Evolutionary conservation across 2,113 vertebrate species (phyloP).

Genomic region (Perca schrenkii): DNA sequence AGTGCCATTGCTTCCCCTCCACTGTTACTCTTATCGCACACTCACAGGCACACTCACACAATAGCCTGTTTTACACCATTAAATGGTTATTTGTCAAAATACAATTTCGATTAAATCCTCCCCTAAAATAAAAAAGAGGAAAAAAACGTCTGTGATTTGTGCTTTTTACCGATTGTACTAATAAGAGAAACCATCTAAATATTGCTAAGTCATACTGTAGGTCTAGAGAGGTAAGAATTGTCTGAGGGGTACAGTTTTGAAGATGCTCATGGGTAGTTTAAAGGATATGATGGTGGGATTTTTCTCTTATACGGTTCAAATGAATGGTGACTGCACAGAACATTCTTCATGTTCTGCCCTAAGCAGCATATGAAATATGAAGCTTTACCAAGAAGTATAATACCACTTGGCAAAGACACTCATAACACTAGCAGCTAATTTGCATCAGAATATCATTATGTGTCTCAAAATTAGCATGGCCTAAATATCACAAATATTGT

Average conservation of each 20-base stretch:
- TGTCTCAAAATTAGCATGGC: slow-evolving; percentile 28
- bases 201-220: not conserved
- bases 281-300: not conserved
- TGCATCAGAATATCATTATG: slow-evolving; percentile 44
- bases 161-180: slow-evolving; percentile 33
- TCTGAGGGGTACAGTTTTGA: not conserved
- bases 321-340: not conserved
- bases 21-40: slow-evolving; percentile 83
- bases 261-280: not conserved
- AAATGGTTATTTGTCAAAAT: slow-evolving; percentile 88
- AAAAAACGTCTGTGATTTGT: slow-evolving; percentile 29
- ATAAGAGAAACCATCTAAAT: slow-evolving; percentile 50
- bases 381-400: slow-evolving; percentile 11
- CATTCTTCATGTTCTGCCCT: slow-evolving; percentile 6
- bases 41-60: slow-evolving; percentile 83
- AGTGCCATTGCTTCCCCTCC: slow-evolving; percentile 82
- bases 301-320: slow-evolving; percentile 15
- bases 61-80: slow-evolving; percentile 86
- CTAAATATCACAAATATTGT: slow-evolving; percentile 13
- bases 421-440: slow-evolving; percentile 12
- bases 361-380: slow-evolving; percentile 22
- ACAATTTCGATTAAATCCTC: slow-evolving; percentile 85
- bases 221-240: not conserved
- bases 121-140: slow-evolving; percentile 66
- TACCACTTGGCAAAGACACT: slow-evolving; percentile 19